A percentile compares a stretch with the other conserved stretches of the same genome.
phyloP scores from a whole-genome alignment of 2,888 invertebrate genomes.

The Tenthredo scrophulariae region DNA sequence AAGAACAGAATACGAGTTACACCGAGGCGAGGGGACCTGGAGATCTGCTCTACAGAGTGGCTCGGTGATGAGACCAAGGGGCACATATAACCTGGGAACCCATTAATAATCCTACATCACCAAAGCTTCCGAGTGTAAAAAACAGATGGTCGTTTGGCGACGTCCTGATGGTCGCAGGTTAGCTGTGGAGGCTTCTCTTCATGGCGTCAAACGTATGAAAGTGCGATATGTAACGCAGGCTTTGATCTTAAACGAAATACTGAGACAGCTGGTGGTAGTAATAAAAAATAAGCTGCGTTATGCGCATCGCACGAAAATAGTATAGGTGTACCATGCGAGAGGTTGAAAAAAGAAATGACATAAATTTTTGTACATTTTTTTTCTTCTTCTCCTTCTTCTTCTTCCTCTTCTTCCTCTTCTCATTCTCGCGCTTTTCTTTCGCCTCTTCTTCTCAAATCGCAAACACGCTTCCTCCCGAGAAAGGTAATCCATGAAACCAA shows the following conservation, averaged over 20 bases:
- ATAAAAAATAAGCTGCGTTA: conserved; percentile 2
- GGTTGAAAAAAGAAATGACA: neutral
- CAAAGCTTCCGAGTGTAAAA: conserved; percentile 1
- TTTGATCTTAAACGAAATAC: conserved; percentile 40
- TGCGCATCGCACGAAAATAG: neutral
- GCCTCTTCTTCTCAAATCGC: conserved; percentile 36
- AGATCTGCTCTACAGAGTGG: conserved; percentile 33
- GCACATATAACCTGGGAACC: neutral
- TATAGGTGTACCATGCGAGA: neutral
- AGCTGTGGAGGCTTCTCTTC: conserved; percentile 3
- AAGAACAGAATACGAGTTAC: neutral
- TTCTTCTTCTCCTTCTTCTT: neutral
- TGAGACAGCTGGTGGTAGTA: conserved; percentile 37
- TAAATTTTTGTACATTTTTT: neutral
- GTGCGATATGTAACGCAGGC: conserved; percentile 27
- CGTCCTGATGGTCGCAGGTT: conserved; percentile 32
- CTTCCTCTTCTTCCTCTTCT: neutral
- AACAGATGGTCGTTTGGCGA: conserved; percentile 47
- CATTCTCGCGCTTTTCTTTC: neutral
- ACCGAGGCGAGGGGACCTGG: too few relatives aligned
- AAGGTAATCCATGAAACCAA: conserved; percentile 64
- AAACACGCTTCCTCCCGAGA: conserved; percentile 58
- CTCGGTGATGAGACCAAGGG: conserved; percentile 1
- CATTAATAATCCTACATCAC: conserved; percentile 46
- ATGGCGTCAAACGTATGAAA: conserved; percentile 29